Evolutionary conservation across 1,140 invertebrate genomes (phyloP), one percentile per base, ranked within the genome.

Genomic region (Leucophenga varia): DNA sequence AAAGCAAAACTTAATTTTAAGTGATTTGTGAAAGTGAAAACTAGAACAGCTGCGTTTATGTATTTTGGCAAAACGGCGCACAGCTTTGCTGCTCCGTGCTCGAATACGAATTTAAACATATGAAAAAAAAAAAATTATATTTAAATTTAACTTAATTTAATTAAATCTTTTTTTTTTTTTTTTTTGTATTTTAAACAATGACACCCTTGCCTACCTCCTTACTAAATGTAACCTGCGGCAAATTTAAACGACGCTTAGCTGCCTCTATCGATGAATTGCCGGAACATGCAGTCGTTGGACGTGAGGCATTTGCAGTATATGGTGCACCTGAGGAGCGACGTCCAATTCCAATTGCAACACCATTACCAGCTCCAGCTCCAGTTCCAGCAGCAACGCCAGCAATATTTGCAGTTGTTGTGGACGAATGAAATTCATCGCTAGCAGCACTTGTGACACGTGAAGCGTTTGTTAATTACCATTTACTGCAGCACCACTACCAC

Each of bases 171-270:
- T n/a, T n/a, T n/a, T n/a, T n/a, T n/a, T n/a, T n/a, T n/a, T n/a
- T n/a, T n/a, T n/a, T n/a, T n/a, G n/a, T n/a, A n/a, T 30, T 7
- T 57, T 49, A 85, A 52, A 85, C 83, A 57, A 85, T 81, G 48
- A 85, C 81, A 37, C 82, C 83, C 55, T 79, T 64, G 57, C 73
- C 71, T 72, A 75, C 71, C 88, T 91, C 89, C 74, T 86, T 84
- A 67, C 81, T 90, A 78, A 90, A 91, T 21, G 88, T 88, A 63
- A 91, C 86, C 78, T 89, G 86, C 12, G 86, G 87, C 49, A 89
- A 79, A 55, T 86, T 83, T 12, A 86, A 74, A 50, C 84, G 80
- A 65, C 81, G 77, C 58, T 84, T 78, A 45, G 77, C 78, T 31
- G 79, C 78, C 51, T 82, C 81, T 13, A 81, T 57, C 36, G 72